phyloP scores from a whole-genome alignment of 1,140 invertebrate species.

The Chelonus insularis region DNA sequence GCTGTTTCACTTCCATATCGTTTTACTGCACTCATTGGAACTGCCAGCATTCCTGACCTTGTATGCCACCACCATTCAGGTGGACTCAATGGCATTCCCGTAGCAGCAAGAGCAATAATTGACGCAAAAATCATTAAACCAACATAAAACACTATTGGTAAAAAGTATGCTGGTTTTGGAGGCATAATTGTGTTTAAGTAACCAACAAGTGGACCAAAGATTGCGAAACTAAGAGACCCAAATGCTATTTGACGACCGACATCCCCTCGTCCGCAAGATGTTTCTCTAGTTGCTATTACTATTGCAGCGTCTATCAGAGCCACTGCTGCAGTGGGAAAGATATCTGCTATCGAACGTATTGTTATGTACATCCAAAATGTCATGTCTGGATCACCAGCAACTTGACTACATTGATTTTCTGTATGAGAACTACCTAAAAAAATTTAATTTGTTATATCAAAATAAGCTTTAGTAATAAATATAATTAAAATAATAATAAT shows the following conservation, averaged over 20 bases:
- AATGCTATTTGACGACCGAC: constrained; percentile 79
- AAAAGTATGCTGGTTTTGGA: constrained; percentile 50
- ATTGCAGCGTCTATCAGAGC: constrained; percentile 74
- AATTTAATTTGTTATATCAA: too few species aligned
- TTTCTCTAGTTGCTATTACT: constrained; percentile 79
- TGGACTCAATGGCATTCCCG: constrained; percentile 73
- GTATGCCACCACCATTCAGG: constrained; percentile 85
- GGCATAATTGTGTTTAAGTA: constrained; percentile 42
- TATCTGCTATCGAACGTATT: constrained; percentile 72
- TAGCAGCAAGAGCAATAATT: constrained; percentile 66
- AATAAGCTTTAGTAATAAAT: background rate
- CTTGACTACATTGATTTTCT: constrained; percentile 67
- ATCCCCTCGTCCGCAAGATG: constrained; percentile 75
- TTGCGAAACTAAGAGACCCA: constrained; percentile 72
- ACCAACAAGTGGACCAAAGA: constrained; percentile 72
- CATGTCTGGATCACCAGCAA: constrained; percentile 64
- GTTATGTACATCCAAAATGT: constrained; percentile 75
- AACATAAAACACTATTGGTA: constrained; percentile 65
- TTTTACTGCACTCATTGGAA: constrained; percentile 74
- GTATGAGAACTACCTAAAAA: constrained; percentile 63
- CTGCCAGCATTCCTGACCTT: constrained; percentile 71
- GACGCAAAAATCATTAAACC: constrained; percentile 67
- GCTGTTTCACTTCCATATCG: constrained; percentile 72
- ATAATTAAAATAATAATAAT: too few species aligned
- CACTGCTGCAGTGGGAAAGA: constrained; percentile 73